Evolutionary conservation across 2,888 invertebrate genomes (phyloP).

Genomic region (Peribatodes rhomboidaria): DNA sequence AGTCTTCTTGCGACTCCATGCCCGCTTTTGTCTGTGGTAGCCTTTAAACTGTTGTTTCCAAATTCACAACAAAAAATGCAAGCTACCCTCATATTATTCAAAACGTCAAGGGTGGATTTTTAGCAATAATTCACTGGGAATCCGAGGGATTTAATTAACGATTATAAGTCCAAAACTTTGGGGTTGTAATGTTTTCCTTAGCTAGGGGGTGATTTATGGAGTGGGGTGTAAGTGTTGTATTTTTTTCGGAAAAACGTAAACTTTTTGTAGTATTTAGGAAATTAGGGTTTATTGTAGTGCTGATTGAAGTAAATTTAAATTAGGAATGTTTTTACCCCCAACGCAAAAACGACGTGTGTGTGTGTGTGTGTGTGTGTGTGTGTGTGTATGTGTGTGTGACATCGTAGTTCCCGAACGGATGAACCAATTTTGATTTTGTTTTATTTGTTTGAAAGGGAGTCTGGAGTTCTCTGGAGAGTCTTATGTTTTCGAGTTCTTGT

Average conservation of each 20-base stretch:
- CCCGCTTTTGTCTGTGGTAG: neutral
- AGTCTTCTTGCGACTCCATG: neutral
- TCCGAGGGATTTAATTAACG: constrained; percentile 68
- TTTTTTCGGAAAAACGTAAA: constrained; percentile 35
- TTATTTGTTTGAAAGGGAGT: too few species aligned
- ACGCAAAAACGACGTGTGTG: too few species aligned
- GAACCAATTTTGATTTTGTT: constrained; percentile 51
- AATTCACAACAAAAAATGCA: constrained; percentile 37
- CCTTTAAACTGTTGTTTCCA: constrained; percentile 26
- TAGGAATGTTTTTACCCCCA: too few species aligned
- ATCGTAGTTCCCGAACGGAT: too few species aligned
- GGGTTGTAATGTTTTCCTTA: constrained; percentile 53
- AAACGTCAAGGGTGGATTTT: constrained; percentile 53
- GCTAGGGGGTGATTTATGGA: constrained; percentile 41
- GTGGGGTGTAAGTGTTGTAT: constrained; percentile 34
- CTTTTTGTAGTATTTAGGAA: constrained; percentile 1
- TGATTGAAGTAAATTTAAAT: too few species aligned
- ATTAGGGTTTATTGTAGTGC: too few species aligned
- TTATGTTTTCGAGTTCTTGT: too few species aligned
- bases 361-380: too few species aligned
- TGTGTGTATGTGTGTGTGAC: too few species aligned
- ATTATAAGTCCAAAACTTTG: constrained; percentile 65
- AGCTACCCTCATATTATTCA: constrained; percentile 31
- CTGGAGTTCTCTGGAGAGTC: too few species aligned
- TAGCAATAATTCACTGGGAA: constrained; percentile 63